phyloP scores from a whole-genome alignment of 1,140 invertebrate genomes.

The Bombus picipes region DNA sequence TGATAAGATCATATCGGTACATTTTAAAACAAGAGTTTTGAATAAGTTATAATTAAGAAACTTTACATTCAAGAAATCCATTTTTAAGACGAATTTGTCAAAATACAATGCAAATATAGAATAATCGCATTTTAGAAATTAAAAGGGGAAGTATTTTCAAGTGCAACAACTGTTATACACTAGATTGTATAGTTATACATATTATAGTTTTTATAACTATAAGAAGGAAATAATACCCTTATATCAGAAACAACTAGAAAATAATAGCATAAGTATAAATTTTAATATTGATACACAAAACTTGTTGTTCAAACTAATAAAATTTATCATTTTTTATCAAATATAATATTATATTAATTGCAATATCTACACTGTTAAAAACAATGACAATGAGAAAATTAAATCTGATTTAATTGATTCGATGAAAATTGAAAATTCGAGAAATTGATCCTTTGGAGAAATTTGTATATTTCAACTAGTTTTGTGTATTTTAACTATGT shows the following conservation, averaged over 20 bases:
- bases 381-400: not conserved
- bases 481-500: not conserved
- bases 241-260: not conserved
- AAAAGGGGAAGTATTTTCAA: not conserved
- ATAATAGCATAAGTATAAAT: not conserved
- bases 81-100: not conserved
- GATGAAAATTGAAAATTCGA: not conserved
- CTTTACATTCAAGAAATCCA: not conserved
- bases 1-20: not conserved
- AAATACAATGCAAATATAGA: not conserved
- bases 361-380: not conserved
- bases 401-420: too few species aligned
- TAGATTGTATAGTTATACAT: not conserved
- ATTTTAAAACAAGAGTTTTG: not conserved
- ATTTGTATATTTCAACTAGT: too few species aligned
- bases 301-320: too few species aligned
- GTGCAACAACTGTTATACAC: not conserved
- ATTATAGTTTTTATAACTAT: not conserved
- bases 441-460: not conserved
- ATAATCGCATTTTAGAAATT: not conserved
- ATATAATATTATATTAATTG: not conserved
- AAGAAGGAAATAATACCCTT: not conserved
- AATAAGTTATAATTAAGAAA: not conserved
- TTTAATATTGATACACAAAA: not conserved
- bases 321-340: too few species aligned